phyloP scores from a whole-genome alignment of 2,888 invertebrate species.

The Parapristionchus giblindavisi region DNA sequence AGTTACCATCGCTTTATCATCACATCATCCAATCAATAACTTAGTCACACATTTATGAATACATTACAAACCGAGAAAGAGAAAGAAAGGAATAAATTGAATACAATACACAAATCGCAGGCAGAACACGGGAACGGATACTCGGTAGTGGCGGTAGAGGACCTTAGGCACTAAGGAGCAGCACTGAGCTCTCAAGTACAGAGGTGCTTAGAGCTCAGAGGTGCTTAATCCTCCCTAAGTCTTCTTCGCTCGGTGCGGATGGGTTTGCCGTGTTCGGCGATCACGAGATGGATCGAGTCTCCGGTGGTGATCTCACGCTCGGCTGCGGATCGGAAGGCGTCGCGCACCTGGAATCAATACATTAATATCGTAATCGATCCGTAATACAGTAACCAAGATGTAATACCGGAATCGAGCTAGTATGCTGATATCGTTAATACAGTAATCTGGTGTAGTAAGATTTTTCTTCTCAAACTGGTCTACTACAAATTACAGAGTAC shows the following conservation, averaged over 20 bases:
- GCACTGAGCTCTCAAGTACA: background rate
- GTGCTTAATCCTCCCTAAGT: slow-evolving; percentile 64
- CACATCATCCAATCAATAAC: slow-evolving; percentile 29
- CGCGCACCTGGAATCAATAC: slow-evolving; percentile 74
- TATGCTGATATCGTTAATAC: too few species aligned
- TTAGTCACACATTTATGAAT: slow-evolving; percentile 30
- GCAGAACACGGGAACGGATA: too few species aligned
- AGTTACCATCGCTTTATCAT: too few species aligned
- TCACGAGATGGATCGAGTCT: slow-evolving; percentile 63
- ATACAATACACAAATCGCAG: slow-evolving; percentile 25
- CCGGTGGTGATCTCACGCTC: slow-evolving; percentile 96
- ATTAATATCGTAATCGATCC: background rate
- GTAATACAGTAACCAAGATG: too few species aligned
- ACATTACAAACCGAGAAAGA: slow-evolving; percentile 6
- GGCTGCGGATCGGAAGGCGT: slow-evolving; percentile 95
- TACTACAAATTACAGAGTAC: background rate
- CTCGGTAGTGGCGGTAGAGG: background rate
- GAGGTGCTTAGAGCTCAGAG: background rate
- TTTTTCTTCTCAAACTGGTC: too few species aligned
- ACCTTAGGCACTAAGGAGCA: background rate
- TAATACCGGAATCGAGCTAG: too few species aligned
- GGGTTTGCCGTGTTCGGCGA: slow-evolving; percentile 63
- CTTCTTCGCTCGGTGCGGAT: slow-evolving; percentile 52
- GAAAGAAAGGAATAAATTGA: background rate
- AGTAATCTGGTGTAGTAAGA: too few species aligned